These are phyloP conservation scores for Drosophila emarginata DNA, from an alignment of 2,888 invertebrate genomes.

Conservation along the genomic window DNA sequence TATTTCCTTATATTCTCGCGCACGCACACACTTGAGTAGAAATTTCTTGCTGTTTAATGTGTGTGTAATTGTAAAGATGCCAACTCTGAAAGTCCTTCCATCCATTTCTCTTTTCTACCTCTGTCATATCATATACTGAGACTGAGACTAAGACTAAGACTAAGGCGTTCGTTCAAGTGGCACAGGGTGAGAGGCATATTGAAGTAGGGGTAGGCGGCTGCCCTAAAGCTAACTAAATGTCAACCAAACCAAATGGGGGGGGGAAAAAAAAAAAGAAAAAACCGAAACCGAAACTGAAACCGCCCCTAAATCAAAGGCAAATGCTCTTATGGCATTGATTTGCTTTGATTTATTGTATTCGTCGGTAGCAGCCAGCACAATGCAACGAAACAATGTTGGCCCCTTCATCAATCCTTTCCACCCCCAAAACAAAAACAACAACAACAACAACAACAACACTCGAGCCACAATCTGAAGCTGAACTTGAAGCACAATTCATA, in stretches of 20 bases:
- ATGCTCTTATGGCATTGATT: conserved; percentile 70
- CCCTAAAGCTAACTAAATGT: conserved; percentile 13
- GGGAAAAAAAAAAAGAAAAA: neutral
- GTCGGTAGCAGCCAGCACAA: conserved; percentile 22
- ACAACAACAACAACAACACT: conserved; percentile 45
- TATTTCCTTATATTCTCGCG: neutral
- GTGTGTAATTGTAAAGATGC: no score
- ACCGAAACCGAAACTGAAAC: neutral
- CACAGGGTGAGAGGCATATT: no score
- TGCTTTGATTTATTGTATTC: conserved; percentile 81
- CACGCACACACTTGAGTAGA: neutral
- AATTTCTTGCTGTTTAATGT: neutral
- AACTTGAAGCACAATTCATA: conserved; percentile 77
- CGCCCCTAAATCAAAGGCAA: conserved; percentile 16
- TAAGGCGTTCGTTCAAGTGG: no score
- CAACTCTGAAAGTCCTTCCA: neutral
- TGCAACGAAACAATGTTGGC: conserved; percentile 31
- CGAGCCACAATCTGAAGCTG: conserved; percentile 59
- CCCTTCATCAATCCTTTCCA: conserved; percentile 23
- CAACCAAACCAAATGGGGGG: neutral
- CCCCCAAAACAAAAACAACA: conserved; percentile 3
- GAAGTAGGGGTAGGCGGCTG: neutral
- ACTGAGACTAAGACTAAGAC: no score
- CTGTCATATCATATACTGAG: no score
- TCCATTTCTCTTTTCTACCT: no score